A percentile compares a stretch with the other conserved stretches of the same genome.
These are phyloP conservation scores for Corythoichthys intestinalis DNA, from an alignment of 2,113 vertebrate species.

Conservation along the genomic window DNA sequence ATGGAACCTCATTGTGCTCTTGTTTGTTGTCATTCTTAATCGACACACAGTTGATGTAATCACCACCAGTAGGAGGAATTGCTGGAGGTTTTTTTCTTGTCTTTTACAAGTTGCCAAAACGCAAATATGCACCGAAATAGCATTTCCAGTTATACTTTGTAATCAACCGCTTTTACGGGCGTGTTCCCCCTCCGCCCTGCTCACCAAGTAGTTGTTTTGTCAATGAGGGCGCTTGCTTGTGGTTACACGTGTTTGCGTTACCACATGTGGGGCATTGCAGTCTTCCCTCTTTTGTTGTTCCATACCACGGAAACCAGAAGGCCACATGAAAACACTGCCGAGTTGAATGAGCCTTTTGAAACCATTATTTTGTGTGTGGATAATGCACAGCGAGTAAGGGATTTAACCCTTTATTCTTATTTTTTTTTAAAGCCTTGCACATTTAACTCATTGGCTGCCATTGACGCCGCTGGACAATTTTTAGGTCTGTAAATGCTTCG, in stretches of 20 bases:
- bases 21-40: background rate
- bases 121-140: background rate
- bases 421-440: no score
- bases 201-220: conserved; percentile 4
- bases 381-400: background rate
- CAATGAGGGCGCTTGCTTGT: conserved; percentile 20
- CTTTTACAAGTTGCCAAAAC: conserved; percentile 12
- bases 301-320: conserved; percentile 17
- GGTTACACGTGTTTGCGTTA: conserved; percentile 26
- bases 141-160: conserved; percentile 13
- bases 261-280: conserved; percentile 29
- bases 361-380: background rate
- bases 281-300: conserved; percentile 2
- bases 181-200: background rate
- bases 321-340: background rate
- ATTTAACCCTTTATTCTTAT: background rate
- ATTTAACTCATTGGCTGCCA: no score
- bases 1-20: background rate
- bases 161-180: conserved; percentile 20
- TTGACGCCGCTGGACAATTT: no score
- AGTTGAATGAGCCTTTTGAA: background rate
- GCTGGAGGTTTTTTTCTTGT: background rate
- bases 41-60: background rate
- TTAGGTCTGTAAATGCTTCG: no score
- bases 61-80: background rate